phyloP scores from a whole-genome alignment of 2,797 vertebrate species.

The Galago senegalensis region DNA sequence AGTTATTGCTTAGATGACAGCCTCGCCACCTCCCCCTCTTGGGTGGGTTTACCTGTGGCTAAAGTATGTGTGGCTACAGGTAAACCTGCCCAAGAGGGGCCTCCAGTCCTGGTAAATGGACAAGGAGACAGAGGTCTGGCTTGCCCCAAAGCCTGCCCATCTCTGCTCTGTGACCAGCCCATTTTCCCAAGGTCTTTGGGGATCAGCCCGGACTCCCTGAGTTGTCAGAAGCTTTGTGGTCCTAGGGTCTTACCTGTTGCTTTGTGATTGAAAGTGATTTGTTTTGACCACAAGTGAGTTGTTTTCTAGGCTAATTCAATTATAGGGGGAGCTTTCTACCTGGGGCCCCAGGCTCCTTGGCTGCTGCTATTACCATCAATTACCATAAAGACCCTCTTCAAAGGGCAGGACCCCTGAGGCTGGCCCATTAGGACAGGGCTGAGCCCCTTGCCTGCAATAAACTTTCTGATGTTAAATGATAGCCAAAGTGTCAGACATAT shows the following conservation, averaged over 20 bases:
- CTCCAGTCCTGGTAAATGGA: not conserved
- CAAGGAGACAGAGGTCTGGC: no score
- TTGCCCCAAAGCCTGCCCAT: not conserved
- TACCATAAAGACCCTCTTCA: conserved; percentile 89
- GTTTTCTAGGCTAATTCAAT: conserved; percentile 88
- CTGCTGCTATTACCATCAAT: conserved; percentile 88
- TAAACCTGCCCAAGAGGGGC: not conserved
- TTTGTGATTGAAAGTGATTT: conserved; percentile 88
- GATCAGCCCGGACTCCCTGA: conserved; percentile 52
- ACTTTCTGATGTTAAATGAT: conserved; percentile 84
- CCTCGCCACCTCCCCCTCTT: rapidly evolving
- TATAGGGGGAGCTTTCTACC: conserved; percentile 86
- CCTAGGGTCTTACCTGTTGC: conserved; percentile 86
- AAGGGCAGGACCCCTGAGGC: conserved; percentile 81
- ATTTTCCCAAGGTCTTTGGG: conserved; percentile 20
- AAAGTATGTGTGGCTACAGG: not conserved
- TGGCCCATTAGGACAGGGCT: conserved; percentile 72
- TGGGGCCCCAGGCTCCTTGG: conserved; percentile 86
- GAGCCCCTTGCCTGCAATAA: conserved; percentile 78
- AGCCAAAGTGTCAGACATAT: conserved; percentile 81
- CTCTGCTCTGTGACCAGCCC: conserved; percentile 83
- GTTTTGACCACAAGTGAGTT: conserved; percentile 90
- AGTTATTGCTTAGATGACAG: rapidly evolving
- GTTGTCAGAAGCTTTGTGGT: conserved; percentile 84
- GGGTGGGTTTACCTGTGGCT: no score